Evolutionary conservation across 2,113 vertebrate genomes (phyloP).

Genomic region (Quiscalus mexicanus): DNA sequence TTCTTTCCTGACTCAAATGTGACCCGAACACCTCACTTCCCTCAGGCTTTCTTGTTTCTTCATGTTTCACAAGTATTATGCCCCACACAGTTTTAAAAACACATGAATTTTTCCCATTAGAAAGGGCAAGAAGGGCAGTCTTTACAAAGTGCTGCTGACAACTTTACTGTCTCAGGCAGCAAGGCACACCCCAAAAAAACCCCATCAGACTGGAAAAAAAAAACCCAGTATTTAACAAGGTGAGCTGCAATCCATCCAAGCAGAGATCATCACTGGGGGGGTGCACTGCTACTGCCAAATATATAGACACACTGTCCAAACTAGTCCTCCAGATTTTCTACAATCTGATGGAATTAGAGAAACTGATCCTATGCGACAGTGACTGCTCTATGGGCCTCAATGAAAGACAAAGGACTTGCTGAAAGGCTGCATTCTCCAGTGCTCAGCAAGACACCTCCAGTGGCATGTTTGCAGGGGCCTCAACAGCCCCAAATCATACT

Average conservation of each 20-base stretch:
- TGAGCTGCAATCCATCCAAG: not conserved
- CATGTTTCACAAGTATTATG: not conserved
- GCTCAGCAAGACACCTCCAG: not conserved
- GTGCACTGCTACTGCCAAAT: not conserved
- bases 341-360: not conserved
- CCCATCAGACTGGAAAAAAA: not conserved
- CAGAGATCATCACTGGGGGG: not conserved
- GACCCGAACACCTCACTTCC: not conserved
- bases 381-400: not conserved
- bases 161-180: not conserved
- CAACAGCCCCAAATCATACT: rapidly evolving
- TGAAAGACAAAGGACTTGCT: not conserved
- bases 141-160: not conserved
- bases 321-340: not conserved
- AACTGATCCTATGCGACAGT: not conserved
- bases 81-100: not conserved
- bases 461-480: not conserved
- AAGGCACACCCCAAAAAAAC: not conserved
- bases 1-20: not conserved
- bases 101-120: not conserved
- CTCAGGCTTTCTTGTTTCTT: not conserved
- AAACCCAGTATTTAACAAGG: not conserved
- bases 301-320: not conserved
- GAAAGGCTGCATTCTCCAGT: not conserved
- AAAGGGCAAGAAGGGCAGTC: not conserved